Evolutionary conservation across 2,888 invertebrate species (phyloP).

Genomic region (Marronus borbonicus): DNA sequence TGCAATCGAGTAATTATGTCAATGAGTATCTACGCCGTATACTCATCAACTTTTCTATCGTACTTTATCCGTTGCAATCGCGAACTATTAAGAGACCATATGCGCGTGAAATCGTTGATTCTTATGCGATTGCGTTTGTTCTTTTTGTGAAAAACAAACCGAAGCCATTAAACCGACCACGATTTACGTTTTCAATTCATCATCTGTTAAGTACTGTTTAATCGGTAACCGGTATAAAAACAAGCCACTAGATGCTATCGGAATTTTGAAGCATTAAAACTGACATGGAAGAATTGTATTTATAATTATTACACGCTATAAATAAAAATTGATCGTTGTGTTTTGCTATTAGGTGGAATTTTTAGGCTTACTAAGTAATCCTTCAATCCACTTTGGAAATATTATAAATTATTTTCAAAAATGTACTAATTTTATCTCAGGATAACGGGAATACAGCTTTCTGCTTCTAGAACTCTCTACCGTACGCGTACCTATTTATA

Average conservation of each 20-base stretch:
- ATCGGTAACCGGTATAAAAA: constrained; percentile 2
- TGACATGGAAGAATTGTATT: constrained; percentile 2
- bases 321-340: constrained; percentile 8
- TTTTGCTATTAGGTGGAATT: not conserved
- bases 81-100: not conserved
- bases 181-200: constrained; percentile 22
- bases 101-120: not conserved
- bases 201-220: not conserved
- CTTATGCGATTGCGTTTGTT: not conserved
- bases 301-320: not conserved
- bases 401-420: not conserved
- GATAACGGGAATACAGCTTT: too few relatives aligned
- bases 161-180: not conserved
- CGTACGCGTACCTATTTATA: too few relatives aligned
- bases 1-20: constrained; percentile 30
- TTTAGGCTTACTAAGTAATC: not conserved
- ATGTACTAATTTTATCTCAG: too few relatives aligned
- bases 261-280: constrained; percentile 4
- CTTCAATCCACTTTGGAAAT: not conserved
- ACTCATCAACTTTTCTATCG: not conserved
- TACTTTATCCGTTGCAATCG: not conserved
- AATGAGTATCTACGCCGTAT: constrained; percentile 14
- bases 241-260: constrained; percentile 12
- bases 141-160: constrained; percentile 5
- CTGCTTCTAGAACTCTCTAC: too few relatives aligned